Evolutionary conservation across 2,888 invertebrate genomes (phyloP).

Genomic region (Alloplasta piceator): DNA sequence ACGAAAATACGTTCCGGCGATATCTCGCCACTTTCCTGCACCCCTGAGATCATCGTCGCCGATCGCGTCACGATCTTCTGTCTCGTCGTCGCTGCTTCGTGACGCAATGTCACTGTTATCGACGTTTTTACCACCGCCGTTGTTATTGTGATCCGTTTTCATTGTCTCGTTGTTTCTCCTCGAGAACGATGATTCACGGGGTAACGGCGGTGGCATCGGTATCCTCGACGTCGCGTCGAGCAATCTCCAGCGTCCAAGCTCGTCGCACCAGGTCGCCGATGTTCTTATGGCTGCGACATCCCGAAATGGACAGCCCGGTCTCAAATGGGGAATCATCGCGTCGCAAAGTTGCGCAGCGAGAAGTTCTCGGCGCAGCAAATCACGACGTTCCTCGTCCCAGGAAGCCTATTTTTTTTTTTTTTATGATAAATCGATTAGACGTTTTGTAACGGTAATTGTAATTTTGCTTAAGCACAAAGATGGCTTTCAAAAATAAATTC

Average conservation of each 20-base stretch:
- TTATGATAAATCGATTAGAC: too few relatives aligned
- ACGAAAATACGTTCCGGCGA: conserved; percentile 79
- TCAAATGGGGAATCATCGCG: conserved; percentile 80
- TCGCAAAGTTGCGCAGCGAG: conserved; percentile 81
- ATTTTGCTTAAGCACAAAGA: too few relatives aligned
- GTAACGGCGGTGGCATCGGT: conserved; percentile 77
- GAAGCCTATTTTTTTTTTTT: conserved; percentile 74
- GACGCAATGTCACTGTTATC: conserved; percentile 66
- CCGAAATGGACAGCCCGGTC: conserved; percentile 81
- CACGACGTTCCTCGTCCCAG: conserved; percentile 82
- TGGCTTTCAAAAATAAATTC: too few relatives aligned
- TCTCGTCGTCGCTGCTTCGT: conserved; percentile 57
- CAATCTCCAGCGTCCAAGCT: conserved; percentile 80
- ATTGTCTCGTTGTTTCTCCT: conserved; percentile 60
- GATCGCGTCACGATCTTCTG: conserved; percentile 33
- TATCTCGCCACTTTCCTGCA: conserved; percentile 71
- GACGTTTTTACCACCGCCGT: conserved; percentile 68
- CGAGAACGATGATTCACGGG: conserved; percentile 65
- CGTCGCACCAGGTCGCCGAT: conserved; percentile 81
- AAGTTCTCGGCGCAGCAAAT: conserved; percentile 79
- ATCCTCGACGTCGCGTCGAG: conserved; percentile 78
- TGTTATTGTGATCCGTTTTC: conserved; percentile 77
- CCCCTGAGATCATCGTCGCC: conserved; percentile 51
- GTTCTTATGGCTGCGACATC: conserved; percentile 76
- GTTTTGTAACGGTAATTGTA: too few relatives aligned